These are phyloP conservation scores for Heliconius eleuchia DNA, from an alignment of 1,140 invertebrate species.

Conservation along the genomic window DNA sequence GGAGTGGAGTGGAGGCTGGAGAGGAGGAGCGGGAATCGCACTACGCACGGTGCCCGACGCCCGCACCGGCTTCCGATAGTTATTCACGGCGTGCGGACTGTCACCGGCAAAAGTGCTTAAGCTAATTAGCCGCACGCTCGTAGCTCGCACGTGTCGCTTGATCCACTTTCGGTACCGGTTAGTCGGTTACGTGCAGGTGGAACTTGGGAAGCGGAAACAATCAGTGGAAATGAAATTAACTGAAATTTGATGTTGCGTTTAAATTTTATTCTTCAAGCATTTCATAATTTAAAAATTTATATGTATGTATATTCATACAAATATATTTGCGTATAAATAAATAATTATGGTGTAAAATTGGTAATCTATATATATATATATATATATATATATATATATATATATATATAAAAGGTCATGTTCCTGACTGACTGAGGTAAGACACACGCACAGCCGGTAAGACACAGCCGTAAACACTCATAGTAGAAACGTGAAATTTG, in stretches of 20 bases:
- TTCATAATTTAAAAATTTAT: too few relatives aligned
- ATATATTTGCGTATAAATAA: too few relatives aligned
- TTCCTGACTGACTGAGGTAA: too few relatives aligned
- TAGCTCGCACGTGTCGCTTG: constrained; percentile 40
- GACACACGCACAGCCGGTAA: too few relatives aligned
- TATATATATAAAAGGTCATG: too few relatives aligned
- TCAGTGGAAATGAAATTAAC: not conserved
- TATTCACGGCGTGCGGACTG: constrained; percentile 53
- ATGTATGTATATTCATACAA: too few relatives aligned
- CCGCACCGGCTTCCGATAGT: constrained; percentile 55
- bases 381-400: too few relatives aligned
- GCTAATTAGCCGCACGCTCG: constrained; percentile 41
- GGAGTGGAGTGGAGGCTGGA: constrained; percentile 41
- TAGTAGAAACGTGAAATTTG: too few relatives aligned
- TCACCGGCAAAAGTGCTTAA: constrained; percentile 55
- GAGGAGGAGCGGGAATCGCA: constrained; percentile 67
- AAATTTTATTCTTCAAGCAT: not conserved
- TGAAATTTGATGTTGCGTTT: not conserved
- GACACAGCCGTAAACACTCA: too few relatives aligned
- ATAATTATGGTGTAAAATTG: too few relatives aligned
- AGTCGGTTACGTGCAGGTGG: constrained; percentile 19
- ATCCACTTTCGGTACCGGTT: constrained; percentile 38
- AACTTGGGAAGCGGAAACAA: not conserved
- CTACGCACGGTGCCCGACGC: constrained; percentile 23
- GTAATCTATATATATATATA: too few relatives aligned